phyloP scores from a whole-genome alignment of 2,113 vertebrate species.

The Mirounga angustirostris region DNA sequence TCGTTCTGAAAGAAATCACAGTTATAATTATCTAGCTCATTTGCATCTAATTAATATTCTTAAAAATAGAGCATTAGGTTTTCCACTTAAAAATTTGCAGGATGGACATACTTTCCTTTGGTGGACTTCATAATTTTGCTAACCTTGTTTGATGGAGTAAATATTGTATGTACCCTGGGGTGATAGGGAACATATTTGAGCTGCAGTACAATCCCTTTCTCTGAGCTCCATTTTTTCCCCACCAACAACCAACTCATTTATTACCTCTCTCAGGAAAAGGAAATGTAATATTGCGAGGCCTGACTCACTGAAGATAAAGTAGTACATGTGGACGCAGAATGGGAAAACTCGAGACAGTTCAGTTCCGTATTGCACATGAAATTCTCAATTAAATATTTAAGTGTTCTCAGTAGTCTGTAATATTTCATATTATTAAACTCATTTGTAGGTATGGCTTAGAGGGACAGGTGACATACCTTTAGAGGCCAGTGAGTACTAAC shows the following conservation, averaged over 20 bases:
- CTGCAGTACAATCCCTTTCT: not conserved
- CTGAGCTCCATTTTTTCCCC: not conserved
- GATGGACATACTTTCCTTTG: not conserved
- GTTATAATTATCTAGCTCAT: conserved; percentile 20
- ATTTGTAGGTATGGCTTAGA: conserved; percentile 1
- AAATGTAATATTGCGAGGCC: not conserved
- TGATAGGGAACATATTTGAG: not conserved
- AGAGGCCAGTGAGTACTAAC: conserved; percentile 10
- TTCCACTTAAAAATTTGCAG: conserved; percentile 22
- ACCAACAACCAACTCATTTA: not conserved
- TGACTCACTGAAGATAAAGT: not conserved
- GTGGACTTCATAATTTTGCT: conserved; percentile 16
- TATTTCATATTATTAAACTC: conserved; percentile 42
- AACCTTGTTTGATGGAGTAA: conserved; percentile 15
- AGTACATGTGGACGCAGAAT: not conserved
- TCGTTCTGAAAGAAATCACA: conserved; percentile 32
- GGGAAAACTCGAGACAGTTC: conserved; percentile 2
- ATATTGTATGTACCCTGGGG: not conserved
- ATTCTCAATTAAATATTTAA: conserved; percentile 11
- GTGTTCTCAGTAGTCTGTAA: not conserved
- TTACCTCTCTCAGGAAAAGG: conserved; percentile 52
- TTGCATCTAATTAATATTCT: conserved; percentile 47
- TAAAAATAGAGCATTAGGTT: conserved; percentile 25
- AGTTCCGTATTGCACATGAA: conserved; percentile 8
- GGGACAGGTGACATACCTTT: not conserved